phyloP scores from a whole-genome alignment of 2,113 vertebrate species.

The Entomyzon cyanotis region DNA sequence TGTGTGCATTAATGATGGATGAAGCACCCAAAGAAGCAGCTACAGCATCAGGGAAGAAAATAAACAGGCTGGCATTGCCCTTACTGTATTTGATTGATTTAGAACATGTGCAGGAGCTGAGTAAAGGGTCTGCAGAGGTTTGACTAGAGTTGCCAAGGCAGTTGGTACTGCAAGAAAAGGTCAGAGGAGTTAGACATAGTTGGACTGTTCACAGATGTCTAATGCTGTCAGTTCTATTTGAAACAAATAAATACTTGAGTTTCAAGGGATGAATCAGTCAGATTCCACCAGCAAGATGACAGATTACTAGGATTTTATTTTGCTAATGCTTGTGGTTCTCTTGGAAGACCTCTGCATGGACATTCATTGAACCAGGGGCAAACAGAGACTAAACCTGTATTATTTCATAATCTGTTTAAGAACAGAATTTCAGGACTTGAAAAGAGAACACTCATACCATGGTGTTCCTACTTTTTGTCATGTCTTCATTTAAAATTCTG shows the following conservation, averaged over 20 bases:
- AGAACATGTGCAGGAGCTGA: slow-evolving; percentile 11
- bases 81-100: slow-evolving; percentile 65
- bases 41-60: background rate
- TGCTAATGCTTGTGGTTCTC: background rate
- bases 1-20: slow-evolving; percentile 31
- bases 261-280: slow-evolving; percentile 1
- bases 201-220: slow-evolving; percentile 19
- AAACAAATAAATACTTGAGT: slow-evolving; percentile 3
- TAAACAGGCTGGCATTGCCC: slow-evolving; percentile 37
- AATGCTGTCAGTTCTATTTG: slow-evolving; percentile 20
- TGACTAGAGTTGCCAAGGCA: background rate
- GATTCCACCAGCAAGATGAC: background rate
- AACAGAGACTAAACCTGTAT: background rate
- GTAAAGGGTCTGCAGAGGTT: slow-evolving; percentile 41
- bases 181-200: slow-evolving; percentile 28
- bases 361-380: background rate
- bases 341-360: background rate
- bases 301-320: background rate
- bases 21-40: background rate
- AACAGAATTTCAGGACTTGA: background rate
- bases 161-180: slow-evolving; percentile 37
- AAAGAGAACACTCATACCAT: background rate
- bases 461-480: background rate
- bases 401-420: background rate
- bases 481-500: background rate